Base-by-base conservation (phyloP, 2,797 vertebrate genomes). In the Crenuchus spilurus region DNA sequence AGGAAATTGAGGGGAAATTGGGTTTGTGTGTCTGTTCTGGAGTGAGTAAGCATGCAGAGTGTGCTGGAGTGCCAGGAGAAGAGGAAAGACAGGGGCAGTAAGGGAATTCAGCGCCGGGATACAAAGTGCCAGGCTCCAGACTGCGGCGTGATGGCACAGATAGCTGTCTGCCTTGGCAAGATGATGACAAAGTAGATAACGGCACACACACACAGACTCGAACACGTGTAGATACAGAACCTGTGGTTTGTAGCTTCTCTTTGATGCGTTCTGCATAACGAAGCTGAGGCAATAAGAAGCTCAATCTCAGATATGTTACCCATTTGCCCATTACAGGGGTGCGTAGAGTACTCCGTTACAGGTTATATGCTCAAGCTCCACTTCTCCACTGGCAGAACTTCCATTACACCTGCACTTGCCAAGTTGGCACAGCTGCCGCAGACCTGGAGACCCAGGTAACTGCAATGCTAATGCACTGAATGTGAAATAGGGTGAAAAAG, bases 1-100 rank as follows among this genome's bases (percentile, higher is more conserved):
- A 86, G 85, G 86, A 89, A 90, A 89, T 86, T 83, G 24, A 26
- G 31, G 39, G 51, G 55, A 74, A 22, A 87, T 86, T 83, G 87
- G 85, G 87, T 83, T 84, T 75, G 83, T 31, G 78, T 79, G 86
- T 87, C 87, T 90, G 76, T 79, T 82, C 76, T 52, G 51, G 7
- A 48, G 9, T 16, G 30, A 26, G 64, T 61, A 70, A 44, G 75
- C 67, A 62, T 61, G 57, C 39, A 49, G 18, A 49, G 68, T 51
- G 76, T 74, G 65, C 39, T 35, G 61, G 74, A 76, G 54, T 73
- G 52, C 44, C 77, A 62, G 46, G 81, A 77, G 33, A 26, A 73
- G 63, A 75, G 22, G 49, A 37, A 62, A 71, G 30, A 22, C 52
- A 49, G 39, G 73, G 62, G 62, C 58, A 82, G 63, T 71, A 75